phyloP scores from a whole-genome alignment of 2,888 invertebrate species.

The Sinohyriopsis cumingii region DNA sequence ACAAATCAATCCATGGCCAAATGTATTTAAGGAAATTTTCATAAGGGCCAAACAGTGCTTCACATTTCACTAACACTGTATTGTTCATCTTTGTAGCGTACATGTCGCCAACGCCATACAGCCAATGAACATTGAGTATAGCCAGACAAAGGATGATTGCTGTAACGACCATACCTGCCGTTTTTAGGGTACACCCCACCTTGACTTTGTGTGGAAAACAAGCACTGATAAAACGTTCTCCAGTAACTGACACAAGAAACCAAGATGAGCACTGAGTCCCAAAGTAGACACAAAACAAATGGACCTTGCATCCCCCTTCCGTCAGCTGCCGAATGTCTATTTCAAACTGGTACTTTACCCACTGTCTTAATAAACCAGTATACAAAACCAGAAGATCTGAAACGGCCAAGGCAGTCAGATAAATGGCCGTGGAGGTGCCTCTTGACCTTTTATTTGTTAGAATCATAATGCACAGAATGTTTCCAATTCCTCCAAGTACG shows the following conservation, averaged over 20 bases:
- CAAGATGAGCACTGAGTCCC: slow-evolving; percentile 55
- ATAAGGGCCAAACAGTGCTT: slow-evolving; percentile 23
- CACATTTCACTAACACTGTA: slow-evolving; percentile 19
- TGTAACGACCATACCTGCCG: slow-evolving; percentile 27
- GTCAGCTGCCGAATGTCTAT: slow-evolving; percentile 42
- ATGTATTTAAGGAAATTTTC: slow-evolving; percentile 19
- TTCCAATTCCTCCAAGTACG: slow-evolving; percentile 52
- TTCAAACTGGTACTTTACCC: slow-evolving; percentile 29
- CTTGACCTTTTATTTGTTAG: slow-evolving; percentile 36
- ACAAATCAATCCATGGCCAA: slow-evolving; percentile 60
- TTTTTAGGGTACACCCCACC: slow-evolving; percentile 38
- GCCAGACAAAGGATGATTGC: slow-evolving; percentile 31
- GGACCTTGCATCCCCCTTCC: slow-evolving; percentile 40
- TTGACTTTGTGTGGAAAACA: slow-evolving; percentile 55
- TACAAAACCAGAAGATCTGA: slow-evolving; percentile 52
- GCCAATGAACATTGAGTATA: slow-evolving; percentile 44
- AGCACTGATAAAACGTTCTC: slow-evolving; percentile 57
- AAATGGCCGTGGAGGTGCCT: slow-evolving; percentile 45
- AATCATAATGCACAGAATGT: slow-evolving; percentile 49
- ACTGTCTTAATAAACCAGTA: slow-evolving; percentile 52
- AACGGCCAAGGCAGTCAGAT: slow-evolving; percentile 48
- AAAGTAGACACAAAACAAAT: slow-evolving; percentile 51
- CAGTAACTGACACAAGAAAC: slow-evolving; percentile 59
- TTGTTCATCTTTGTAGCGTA: slow-evolving; percentile 6
- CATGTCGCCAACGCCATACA: slow-evolving; percentile 34